phyloP scores from a whole-genome alignment of 2,113 vertebrate genomes.

The Chunga burmeisteri region DNA sequence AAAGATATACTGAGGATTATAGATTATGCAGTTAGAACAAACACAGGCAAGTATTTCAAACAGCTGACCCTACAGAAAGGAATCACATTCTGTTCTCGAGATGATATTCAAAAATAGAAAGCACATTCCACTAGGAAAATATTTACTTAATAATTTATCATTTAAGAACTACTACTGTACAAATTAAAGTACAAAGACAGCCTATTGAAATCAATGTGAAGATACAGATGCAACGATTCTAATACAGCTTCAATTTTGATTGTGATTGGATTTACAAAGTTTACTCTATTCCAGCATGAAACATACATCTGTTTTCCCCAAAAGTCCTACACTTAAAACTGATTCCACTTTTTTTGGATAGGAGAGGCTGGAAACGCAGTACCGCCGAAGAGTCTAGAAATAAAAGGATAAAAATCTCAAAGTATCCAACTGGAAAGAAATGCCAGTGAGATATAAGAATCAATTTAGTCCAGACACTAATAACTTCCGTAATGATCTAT shows the following conservation, averaged over 20 bases:
- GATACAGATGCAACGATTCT: neutral
- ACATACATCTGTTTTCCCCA: neutral
- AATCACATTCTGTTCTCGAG: constrained; percentile 60
- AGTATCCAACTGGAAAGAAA: constrained; percentile 7
- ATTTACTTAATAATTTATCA: constrained; percentile 64
- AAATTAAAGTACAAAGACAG: constrained; percentile 14
- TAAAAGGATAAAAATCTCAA: neutral
- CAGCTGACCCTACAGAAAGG: constrained; percentile 34
- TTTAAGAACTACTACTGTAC: constrained; percentile 34
- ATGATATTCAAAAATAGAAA: constrained; percentile 59
- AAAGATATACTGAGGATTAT: constrained; percentile 63
- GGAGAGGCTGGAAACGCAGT: neutral
- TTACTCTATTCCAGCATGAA: neutral
- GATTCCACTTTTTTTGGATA: neutral
- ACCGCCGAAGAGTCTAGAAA: neutral
- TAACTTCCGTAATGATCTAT: constrained; percentile 47
- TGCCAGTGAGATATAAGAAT: neutral
- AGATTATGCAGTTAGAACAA: constrained; percentile 50
- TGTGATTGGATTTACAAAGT: neutral
- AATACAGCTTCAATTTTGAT: neutral
- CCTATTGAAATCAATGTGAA: neutral
- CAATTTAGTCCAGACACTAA: constrained; percentile 42
- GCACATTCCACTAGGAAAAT: constrained; percentile 45
- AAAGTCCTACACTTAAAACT: neutral
- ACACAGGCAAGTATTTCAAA: constrained; percentile 40